These are phyloP conservation scores for Monopis laevigella DNA, from an alignment of 2,888 invertebrate species.

Conservation along the genomic window DNA sequence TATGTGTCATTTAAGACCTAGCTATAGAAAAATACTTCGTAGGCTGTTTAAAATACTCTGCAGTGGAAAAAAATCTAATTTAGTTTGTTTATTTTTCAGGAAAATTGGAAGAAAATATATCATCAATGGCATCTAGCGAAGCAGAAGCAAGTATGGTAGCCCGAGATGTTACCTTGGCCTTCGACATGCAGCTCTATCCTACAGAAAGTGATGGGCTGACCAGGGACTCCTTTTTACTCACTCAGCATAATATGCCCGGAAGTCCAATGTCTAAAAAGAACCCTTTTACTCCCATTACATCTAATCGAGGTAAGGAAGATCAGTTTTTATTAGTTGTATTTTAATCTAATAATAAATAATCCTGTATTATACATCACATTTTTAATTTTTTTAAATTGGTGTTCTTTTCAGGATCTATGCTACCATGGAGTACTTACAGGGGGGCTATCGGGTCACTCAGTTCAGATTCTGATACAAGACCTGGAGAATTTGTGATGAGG, in stretches of 20 bases:
- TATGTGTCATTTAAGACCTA: too few species aligned
- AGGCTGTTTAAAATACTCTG: too few species aligned
- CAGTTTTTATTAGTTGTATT: background rate
- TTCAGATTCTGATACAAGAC: conserved; percentile 75
- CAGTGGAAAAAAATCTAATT: too few species aligned
- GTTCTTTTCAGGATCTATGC: conserved; percentile 60
- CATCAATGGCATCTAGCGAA: conserved; percentile 56
- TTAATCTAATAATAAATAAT: background rate
- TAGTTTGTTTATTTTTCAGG: too few species aligned
- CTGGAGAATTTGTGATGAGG: conserved; percentile 96
- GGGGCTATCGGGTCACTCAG: conserved; percentile 66
- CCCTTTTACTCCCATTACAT: conserved; percentile 36
- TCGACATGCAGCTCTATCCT: conserved; percentile 28
- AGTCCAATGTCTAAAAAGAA: conserved; percentile 38
- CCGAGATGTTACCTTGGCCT: conserved; percentile 26
- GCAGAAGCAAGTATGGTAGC: conserved; percentile 49
- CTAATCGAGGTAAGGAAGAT: conserved; percentile 40
- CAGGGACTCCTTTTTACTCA: background rate
- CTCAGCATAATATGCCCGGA: background rate
- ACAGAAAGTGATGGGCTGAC: background rate
- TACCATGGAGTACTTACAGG: conserved; percentile 88
- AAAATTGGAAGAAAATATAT: background rate
- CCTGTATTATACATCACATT: background rate
- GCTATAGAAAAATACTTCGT: too few species aligned
- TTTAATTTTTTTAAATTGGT: background rate